Conservation (phyloP, 2,113 vertebrate species). For the Periophthalmodon schlosseri region DNA sequence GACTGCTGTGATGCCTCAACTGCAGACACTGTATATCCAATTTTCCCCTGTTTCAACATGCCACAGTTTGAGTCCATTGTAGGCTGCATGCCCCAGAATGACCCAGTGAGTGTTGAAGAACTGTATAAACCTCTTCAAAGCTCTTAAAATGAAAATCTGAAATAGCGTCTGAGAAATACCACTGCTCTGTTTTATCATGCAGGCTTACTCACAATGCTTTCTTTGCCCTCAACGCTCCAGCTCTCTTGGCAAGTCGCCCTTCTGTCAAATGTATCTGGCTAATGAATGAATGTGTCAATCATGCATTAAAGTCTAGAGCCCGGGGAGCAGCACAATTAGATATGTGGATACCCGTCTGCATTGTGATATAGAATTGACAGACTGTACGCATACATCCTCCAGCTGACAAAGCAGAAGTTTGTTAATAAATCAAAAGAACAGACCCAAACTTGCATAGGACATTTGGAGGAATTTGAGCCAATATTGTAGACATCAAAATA, state of each 20-base stretch:
- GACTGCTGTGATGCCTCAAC: constrained; percentile 6
- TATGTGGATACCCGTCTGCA: constrained; percentile 35
- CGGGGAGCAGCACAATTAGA: constrained; percentile 36
- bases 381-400: constrained; percentile 28
- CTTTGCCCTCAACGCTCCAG: constrained; percentile 32
- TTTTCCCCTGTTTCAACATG: constrained; percentile 14
- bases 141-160: constrained; percentile 30
- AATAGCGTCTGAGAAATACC: constrained; percentile 18
- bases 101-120: constrained; percentile 11
- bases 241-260: constrained; percentile 40
- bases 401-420: constrained; percentile 30
- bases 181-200: constrained; percentile 22
- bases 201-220: constrained; percentile 42
- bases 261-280: constrained; percentile 54
- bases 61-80: constrained; percentile 4
- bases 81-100: background rate
- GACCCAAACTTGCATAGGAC: constrained; percentile 23
- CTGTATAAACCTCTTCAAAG: constrained; percentile 1
- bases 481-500: constrained; percentile 14
- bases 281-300: constrained; percentile 61
- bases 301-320: constrained; percentile 40
- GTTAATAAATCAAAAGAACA: constrained; percentile 47
- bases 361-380: constrained; percentile 36
- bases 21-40: constrained; percentile 15
- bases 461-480: constrained; percentile 15